Conservation (phyloP, 2,113 vertebrate species). For the Actenoides hombroni region DNA sequence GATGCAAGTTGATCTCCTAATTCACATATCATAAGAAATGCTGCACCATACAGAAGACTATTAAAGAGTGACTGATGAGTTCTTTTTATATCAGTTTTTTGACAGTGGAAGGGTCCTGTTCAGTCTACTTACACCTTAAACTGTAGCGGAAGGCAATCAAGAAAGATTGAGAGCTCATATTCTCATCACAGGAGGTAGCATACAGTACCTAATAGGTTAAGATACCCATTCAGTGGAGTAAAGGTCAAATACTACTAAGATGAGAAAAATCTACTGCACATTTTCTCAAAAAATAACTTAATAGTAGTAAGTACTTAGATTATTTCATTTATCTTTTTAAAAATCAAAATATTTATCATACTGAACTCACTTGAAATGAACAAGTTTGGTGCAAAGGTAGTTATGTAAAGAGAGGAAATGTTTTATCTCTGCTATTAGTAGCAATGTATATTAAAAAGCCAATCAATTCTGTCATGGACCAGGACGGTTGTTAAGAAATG, state of each 20-base stretch:
- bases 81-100: background rate
- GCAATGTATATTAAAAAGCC: constrained; percentile 62
- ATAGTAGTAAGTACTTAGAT: background rate
- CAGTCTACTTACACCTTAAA: background rate
- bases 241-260: background rate
- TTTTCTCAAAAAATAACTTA: background rate
- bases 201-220: background rate
- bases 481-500: constrained; percentile 66
- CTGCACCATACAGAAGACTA: background rate
- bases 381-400: background rate
- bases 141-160: background rate
- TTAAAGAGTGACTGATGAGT: background rate
- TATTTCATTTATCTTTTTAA: background rate
- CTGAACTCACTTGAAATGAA: constrained; percentile 23
- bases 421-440: constrained; percentile 33
- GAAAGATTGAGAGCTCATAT: background rate
- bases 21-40: background rate
- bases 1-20: background rate
- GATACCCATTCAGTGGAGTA: background rate
- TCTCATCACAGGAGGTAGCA: background rate
- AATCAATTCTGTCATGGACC: constrained; percentile 63
- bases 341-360: constrained; percentile 36
- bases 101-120: background rate
- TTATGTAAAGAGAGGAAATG: constrained; percentile 51
- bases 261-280: background rate